phyloP scores from a whole-genome alignment of 2,113 vertebrate genomes.

The Phainopepla nitens region DNA sequence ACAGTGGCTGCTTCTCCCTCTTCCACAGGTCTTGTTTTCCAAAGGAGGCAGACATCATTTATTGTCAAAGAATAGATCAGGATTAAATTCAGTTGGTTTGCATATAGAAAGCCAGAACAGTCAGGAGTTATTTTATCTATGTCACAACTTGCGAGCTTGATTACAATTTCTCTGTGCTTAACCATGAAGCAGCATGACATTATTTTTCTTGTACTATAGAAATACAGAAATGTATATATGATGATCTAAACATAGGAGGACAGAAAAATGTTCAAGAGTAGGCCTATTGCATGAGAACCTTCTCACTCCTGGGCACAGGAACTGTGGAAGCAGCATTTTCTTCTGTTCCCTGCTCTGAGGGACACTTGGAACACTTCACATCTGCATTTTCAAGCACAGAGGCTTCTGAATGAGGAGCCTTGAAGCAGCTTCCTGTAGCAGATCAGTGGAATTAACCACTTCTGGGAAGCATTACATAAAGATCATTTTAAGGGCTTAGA shows the following conservation, averaged over 20 bases:
- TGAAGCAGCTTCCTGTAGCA: neutral
- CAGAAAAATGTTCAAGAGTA: neutral
- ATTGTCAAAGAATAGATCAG: neutral
- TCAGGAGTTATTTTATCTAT: neutral
- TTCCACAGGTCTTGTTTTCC: neutral
- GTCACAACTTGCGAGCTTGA: neutral
- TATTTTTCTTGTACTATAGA: neutral
- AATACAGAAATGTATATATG: neutral
- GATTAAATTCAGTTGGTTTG: neutral
- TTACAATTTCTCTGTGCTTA: neutral
- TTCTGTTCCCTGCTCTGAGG: neutral
- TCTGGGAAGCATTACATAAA: neutral
- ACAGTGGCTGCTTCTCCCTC: neutral
- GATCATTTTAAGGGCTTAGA: neutral
- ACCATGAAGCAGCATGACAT: neutral
- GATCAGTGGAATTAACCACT: neutral
- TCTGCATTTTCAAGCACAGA: neutral
- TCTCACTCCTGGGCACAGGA: neutral
- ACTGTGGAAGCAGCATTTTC: neutral
- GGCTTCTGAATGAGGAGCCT: neutral
- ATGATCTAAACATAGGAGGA: neutral
- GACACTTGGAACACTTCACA: neutral
- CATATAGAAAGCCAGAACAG: neutral
- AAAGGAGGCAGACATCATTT: neutral
- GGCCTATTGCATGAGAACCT: neutral